Evolutionary conservation across 2,113 vertebrate genomes (phyloP), one percentile per base, ranked within the genome.

Genomic region (Brachyistius frenatus): DNA sequence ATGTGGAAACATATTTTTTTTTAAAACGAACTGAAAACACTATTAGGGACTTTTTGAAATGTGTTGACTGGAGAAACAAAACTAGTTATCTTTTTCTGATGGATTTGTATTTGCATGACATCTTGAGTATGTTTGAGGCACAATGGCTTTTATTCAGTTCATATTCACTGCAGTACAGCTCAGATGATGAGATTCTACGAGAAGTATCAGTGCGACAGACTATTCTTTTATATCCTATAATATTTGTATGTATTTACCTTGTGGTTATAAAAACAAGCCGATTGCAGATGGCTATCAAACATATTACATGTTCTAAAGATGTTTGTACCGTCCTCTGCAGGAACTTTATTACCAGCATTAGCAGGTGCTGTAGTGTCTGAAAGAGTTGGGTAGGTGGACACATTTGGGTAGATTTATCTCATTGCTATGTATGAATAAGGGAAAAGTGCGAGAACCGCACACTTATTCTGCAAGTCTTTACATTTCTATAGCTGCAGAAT

Each of bases 401-500:
- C 73, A 33, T 55, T 50, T 57, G 13, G 23, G 23, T 23, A 23
- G 23, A 23, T 23, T 23, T 23, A 23, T 41, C 47, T 71, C 55
- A 76, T 84, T 80, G 16, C 33, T 66, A 72, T 76, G 56, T 58
- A 80, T 67, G 66, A 72, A 66, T 0, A 1, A 31, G 39, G 55
- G 35, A 58, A 73, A 81, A 53, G 50, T 72, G 60, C 61, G 33
- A 36, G 32, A 53, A 33, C 62, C 62, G 62, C 68, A 72, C 71
- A 62, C 71, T 37, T 0, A 72, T 16, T 67, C 33, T 65, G 23
- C 23, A 23, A 23, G 23, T 23, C 23, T 23, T 23, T 65, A 65
- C 61, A 74, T 80, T 83, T 83, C 54, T 55, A 63, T 87, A 74
- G 57, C 58, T 79, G 63, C 58, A 80, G 46, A 56, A 70, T 69